These are phyloP conservation scores for Orchesella flavescens DNA, from an alignment of 2,888 invertebrate genomes.

Conservation along the genomic window DNA sequence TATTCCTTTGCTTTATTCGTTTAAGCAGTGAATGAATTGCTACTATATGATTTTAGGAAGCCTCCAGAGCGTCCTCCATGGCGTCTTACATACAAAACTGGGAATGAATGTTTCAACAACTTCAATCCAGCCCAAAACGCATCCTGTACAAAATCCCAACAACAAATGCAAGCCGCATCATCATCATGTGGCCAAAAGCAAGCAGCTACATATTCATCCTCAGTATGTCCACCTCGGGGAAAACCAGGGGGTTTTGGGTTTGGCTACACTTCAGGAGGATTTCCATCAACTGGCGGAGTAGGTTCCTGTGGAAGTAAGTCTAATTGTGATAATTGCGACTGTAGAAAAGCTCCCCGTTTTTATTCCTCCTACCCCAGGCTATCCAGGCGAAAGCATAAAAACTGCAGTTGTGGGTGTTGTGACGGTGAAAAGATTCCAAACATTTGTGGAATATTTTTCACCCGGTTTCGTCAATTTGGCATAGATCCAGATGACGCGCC, in stretches of 20 bases:
- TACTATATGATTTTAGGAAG: not conserved
- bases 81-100: conserved; percentile 46
- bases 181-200: not conserved
- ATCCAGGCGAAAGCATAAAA: not conserved
- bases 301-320: conserved; percentile 24
- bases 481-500: conserved; percentile 23
- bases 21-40: not conserved
- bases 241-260: not conserved
- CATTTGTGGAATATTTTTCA: conserved; percentile 44
- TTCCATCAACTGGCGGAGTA: not conserved
- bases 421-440: conserved; percentile 18
- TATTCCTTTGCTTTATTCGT: no score
- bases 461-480: conserved; percentile 39
- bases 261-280: not conserved
- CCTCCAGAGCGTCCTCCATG: conserved; percentile 40
- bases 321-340: not conserved
- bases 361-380: not conserved
- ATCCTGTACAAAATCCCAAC: not conserved
- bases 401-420: conserved; percentile 27
- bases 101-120: conserved; percentile 16
- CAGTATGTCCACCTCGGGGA: not conserved
- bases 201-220: not conserved
- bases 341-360: conserved; percentile 3
- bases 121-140: not conserved
- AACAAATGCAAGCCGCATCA: not conserved